A percentile compares a stretch with the other conserved stretches of the same genome.
These are phyloP conservation scores for Tetropium fuscum DNA, from an alignment of 2,888 invertebrate species.

Conservation along the genomic window DNA sequence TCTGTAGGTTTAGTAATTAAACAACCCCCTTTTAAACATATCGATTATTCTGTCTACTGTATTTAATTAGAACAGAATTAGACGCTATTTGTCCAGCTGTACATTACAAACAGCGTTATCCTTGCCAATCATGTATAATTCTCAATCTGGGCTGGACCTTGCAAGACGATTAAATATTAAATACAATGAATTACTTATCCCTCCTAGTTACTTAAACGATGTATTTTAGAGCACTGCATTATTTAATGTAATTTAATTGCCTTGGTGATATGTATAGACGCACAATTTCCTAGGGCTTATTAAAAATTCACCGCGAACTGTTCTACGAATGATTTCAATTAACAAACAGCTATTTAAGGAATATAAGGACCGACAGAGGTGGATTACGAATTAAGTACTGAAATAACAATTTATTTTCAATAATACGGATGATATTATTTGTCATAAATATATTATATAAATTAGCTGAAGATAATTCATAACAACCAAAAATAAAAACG, in stretches of 20 bases:
- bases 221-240: slow-evolving; percentile 41
- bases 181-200: slow-evolving; percentile 40
- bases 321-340: slow-evolving; percentile 1
- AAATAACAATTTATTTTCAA: too few relatives aligned
- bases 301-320: slow-evolving; percentile 18
- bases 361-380: too few relatives aligned
- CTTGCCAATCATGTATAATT: slow-evolving; percentile 63
- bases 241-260: slow-evolving; percentile 35
- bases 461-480: too few relatives aligned
- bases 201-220: slow-evolving; percentile 44
- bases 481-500: too few relatives aligned
- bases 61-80: slow-evolving; percentile 23
- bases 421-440: too few relatives aligned
- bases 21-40: slow-evolving; percentile 41
- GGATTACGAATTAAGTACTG: too few relatives aligned
- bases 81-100: slow-evolving; percentile 43
- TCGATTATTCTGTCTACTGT: slow-evolving; percentile 17
- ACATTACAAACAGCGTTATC: slow-evolving; percentile 55
- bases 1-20: slow-evolving; percentile 44
- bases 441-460: too few relatives aligned
- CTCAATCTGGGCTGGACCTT: slow-evolving; percentile 50
- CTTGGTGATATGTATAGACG: neutral
- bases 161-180: slow-evolving; percentile 56
- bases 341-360: too few relatives aligned
- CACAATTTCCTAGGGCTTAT: slow-evolving; percentile 23